Conservation (phyloP, 2,113 vertebrate genomes). For the Platichthys flesus region DNA sequence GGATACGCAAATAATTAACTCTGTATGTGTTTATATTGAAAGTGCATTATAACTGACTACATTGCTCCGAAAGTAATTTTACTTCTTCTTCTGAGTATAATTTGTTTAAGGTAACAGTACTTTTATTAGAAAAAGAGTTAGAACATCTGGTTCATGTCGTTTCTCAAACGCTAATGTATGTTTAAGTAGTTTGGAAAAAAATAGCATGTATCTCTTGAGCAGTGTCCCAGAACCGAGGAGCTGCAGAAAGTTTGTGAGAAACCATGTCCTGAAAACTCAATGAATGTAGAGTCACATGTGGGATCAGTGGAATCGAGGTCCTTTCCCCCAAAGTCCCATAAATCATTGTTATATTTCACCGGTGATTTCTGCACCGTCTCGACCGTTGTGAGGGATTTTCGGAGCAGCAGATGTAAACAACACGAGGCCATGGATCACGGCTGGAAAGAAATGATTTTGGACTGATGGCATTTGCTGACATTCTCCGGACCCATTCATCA, state of each 20-base stretch:
- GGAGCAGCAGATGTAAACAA: constrained; percentile 3
- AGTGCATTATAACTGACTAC: too few species aligned
- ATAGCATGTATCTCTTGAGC: neutral
- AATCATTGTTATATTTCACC: neutral
- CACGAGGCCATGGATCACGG: neutral
- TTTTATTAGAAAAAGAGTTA: too few species aligned
- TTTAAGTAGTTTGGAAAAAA: too few species aligned
- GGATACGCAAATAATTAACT: neutral
- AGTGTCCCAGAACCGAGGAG: neutral
- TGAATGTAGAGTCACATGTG: neutral
- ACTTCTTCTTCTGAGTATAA: too few species aligned
- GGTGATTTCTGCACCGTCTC: neutral
- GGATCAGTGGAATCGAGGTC: neutral
- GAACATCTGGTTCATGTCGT: too few species aligned
- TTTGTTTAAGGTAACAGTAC: too few species aligned
- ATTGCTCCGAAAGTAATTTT: too few species aligned
- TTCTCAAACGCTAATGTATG: too few species aligned
- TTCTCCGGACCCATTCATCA: constrained; percentile 20
- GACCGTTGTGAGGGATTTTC: neutral
- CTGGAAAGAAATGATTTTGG: constrained; percentile 8
- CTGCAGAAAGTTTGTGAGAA: too few species aligned
- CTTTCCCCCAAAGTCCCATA: neutral
- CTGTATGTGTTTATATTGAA: neutral
- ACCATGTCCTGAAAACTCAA: too few species aligned
- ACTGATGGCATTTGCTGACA: constrained; percentile 27